These are phyloP conservation scores for Thecophora atra DNA, from an alignment of 2,888 invertebrate species.

Conservation along the genomic window DNA sequence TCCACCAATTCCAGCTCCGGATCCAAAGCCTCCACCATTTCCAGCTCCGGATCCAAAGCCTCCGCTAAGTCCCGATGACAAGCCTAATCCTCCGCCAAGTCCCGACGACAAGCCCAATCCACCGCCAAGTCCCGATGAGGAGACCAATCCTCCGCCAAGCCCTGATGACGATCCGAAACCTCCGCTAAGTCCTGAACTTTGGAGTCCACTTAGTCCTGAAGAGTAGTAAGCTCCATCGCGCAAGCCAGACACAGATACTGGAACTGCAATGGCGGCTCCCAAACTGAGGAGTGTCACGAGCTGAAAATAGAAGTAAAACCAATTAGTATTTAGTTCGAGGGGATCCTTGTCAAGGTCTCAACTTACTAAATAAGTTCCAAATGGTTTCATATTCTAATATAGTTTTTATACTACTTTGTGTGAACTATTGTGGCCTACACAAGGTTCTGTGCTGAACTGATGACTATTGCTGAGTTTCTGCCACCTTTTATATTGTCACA, in stretches of 20 bases:
- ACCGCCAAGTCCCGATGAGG: background rate
- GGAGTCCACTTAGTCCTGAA: conserved; percentile 8
- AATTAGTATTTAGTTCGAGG: background rate
- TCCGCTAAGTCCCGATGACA: background rate
- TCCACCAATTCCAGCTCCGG: background rate
- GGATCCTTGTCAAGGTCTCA: background rate
- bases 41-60: background rate
- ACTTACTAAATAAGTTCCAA: conserved; percentile 1
- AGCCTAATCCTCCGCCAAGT: background rate
- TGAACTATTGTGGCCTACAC: background rate
- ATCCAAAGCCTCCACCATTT: background rate
- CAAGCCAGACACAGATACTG: background rate
- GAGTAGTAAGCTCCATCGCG: conserved; percentile 25
- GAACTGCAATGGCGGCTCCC: conserved; percentile 6
- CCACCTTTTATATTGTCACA: background rate
- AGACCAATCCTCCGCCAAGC: background rate
- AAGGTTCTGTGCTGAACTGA: background rate
- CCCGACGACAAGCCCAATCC: too few species aligned
- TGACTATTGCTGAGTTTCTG: background rate
- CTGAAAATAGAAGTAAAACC: background rate
- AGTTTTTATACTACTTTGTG: background rate
- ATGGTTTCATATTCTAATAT: background rate
- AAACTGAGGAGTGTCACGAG: conserved; percentile 2
- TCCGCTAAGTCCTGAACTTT: background rate
- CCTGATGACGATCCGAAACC: too few species aligned